Conservation (phyloP, 2,113 vertebrate genomes). For the Macquaria ambigua region DNA sequence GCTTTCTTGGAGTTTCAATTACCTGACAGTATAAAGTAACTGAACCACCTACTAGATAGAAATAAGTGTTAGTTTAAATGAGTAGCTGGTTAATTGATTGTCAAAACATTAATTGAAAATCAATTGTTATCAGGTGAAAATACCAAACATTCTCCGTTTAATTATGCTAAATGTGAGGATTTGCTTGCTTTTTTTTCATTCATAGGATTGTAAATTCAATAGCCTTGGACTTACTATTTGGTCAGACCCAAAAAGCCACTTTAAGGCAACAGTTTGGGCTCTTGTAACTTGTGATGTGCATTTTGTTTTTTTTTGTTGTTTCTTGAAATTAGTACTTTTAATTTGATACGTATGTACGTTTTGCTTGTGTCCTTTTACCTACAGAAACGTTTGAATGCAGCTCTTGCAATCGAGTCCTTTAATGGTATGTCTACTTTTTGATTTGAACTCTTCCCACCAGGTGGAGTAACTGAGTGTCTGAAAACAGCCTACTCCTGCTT, state of each 20-base stretch:
- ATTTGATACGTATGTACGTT: neutral
- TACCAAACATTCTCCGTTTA: neutral
- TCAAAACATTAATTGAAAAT: neutral
- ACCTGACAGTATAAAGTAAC: neutral
- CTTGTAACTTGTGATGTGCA: neutral
- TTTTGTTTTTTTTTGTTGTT: neutral
- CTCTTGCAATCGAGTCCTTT: neutral
- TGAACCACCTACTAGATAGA: neutral
- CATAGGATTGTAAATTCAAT: neutral
- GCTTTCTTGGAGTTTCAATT: neutral
- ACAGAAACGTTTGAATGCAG: neutral
- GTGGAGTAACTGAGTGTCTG: constrained; percentile 88
- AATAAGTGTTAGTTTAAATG: neutral
- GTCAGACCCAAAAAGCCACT: neutral
- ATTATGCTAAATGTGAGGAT: neutral
- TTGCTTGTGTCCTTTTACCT: neutral
- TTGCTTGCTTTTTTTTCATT: neutral
- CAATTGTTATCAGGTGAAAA: neutral
- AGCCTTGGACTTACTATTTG: neutral
- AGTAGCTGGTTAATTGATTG: neutral
- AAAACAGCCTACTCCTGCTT: constrained; percentile 92
- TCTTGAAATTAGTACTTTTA: neutral
- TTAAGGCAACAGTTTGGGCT: neutral
- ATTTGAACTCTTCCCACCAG: constrained; percentile 74
- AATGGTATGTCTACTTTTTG: neutral